A percentile compares a stretch with the other conserved stretches of the same genome.
Evolutionary conservation across 2,797 vertebrate species (phyloP).

Genomic region (Salmo trutta): DNA sequence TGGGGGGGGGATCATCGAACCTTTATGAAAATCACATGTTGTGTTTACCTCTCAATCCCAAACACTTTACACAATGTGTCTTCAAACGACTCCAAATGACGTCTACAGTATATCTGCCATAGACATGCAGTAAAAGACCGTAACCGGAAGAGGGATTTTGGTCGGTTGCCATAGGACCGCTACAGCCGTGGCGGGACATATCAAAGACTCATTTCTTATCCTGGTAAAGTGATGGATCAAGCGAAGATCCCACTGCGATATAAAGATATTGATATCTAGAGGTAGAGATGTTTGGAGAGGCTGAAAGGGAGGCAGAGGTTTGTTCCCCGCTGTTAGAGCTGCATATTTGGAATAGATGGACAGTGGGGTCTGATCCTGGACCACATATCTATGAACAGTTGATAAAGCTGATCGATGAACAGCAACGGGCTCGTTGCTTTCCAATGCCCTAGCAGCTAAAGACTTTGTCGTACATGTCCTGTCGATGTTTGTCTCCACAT

Average conservation of each 20-base stretch:
- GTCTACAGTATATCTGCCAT: conserved; percentile 8
- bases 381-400: neutral
- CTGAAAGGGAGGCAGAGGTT: neutral
- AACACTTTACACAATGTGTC: conserved; percentile 11
- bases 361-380: neutral
- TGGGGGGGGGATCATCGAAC: neutral
- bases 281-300: neutral
- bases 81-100: conserved; percentile 21
- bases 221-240: neutral
- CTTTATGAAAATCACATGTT: conserved; percentile 2
- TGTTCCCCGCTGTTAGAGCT: neutral
- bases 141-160: conserved; percentile 16
- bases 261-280: neutral
- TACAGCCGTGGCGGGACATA: neutral
- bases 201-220: neutral
- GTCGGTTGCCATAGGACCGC: conserved; percentile 16
- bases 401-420: neutral
- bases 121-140: conserved; percentile 4
- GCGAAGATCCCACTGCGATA: neutral
- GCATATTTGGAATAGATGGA: neutral
- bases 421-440: neutral
- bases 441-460: neutral
- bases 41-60: neutral
- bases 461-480: neutral
- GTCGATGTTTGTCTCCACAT: neutral